Percentiles rank a stretch among this genome's conserved stretches.
These are phyloP conservation scores for Gobio gobio DNA, from an alignment of 2,113 vertebrate species.

Conservation along the genomic window DNA sequence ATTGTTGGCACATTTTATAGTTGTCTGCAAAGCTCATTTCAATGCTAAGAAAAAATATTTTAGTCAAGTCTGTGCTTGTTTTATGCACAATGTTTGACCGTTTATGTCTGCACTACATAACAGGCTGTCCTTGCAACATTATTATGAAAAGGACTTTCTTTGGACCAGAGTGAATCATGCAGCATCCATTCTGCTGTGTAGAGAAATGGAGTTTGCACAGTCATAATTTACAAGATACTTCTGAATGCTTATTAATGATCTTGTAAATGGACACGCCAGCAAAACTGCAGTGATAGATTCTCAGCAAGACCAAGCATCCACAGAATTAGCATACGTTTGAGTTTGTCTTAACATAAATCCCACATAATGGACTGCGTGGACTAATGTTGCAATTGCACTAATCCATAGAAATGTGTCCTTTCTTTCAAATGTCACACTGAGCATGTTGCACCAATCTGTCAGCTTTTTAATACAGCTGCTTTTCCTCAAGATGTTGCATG, in stretches of 20 bases:
- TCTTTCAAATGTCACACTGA: conserved; percentile 24
- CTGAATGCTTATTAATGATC: conserved; percentile 29
- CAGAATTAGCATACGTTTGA: conserved; percentile 24
- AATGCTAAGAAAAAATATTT: not conserved
- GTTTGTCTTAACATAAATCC: conserved; percentile 24
- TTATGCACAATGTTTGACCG: not conserved
- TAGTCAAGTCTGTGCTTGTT: not conserved
- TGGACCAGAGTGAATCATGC: not conserved
- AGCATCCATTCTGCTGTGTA: not conserved
- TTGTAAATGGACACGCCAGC: not conserved
- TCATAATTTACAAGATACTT: conserved; percentile 3
- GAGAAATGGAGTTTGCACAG: conserved; percentile 9
- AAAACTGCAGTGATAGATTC: conserved; percentile 11
- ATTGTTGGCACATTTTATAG: too few relatives aligned
- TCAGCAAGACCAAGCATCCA: not conserved
- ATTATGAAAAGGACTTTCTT: not conserved
- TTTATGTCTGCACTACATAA: not conserved
- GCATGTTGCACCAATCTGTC: conserved; percentile 5
- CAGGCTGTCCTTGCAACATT: not conserved
- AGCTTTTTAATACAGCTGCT: not conserved
- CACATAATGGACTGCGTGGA: not conserved
- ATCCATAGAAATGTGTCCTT: conserved; percentile 7
- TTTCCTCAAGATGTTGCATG: not conserved
- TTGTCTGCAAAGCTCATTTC: not conserved
- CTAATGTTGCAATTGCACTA: conserved; percentile 25